Conservation (phyloP, 2,797 vertebrate genomes). For the Labeo calbasu region DNA sequence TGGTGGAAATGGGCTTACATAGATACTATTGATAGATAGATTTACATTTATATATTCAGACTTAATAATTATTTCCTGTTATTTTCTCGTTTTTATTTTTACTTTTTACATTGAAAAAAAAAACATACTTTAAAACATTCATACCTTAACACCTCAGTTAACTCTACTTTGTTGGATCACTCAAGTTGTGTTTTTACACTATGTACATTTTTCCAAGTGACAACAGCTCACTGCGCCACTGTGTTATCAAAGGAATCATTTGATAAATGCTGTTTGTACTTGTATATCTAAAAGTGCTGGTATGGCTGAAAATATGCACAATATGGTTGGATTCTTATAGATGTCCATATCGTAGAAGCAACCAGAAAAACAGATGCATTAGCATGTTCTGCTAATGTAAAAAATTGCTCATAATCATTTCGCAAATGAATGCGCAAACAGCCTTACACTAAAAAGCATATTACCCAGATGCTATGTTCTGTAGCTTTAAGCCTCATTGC, state of each 20-base stretch:
- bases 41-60: no score
- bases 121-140: no score
- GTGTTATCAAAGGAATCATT: not conserved
- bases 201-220: not conserved
- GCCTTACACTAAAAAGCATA: constrained; percentile 30
- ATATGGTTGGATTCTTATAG: not conserved
- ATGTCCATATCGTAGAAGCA: not conserved
- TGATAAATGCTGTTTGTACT: not conserved
- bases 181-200: not conserved
- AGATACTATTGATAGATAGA: no score
- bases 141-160: not conserved
- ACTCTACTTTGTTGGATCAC: not conserved
- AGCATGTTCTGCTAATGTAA: constrained; percentile 22
- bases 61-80: no score
- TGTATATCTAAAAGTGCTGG: no score
- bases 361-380: constrained; percentile 11
- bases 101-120: no score
- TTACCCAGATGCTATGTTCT: constrained; percentile 38
- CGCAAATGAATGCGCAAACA: constrained; percentile 32
- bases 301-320: not conserved
- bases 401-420: constrained; percentile 26
- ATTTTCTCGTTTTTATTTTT: no score
- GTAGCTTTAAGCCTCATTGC: constrained; percentile 37
- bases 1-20: no score
- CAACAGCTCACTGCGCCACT: not conserved